Percentiles rank a stretch among this genome's conserved stretches.
phyloP scores from a whole-genome alignment of 2,888 invertebrate genomes.

The Gastrophysa polygoni region DNA sequence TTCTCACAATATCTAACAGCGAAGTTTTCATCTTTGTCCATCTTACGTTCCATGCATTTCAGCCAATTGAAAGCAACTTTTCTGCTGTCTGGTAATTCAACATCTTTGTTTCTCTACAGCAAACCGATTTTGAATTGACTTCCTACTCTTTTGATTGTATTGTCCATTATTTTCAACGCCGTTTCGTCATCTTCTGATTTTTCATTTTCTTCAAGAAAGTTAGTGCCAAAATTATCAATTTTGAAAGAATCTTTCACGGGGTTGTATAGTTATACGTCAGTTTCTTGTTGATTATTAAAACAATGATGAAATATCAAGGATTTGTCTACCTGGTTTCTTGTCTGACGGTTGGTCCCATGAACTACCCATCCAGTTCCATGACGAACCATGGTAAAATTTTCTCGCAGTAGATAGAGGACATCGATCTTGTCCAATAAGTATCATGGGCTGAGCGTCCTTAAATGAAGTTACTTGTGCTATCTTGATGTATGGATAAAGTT shows the following conservation, averaged over 20 bases:
- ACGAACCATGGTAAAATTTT: background rate
- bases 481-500: background rate
- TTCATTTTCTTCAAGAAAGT: background rate
- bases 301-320: background rate
- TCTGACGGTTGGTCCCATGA: background rate
- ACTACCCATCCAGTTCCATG: slow-evolving; percentile 2
- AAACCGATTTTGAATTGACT: background rate
- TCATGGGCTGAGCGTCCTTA: background rate
- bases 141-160: background rate
- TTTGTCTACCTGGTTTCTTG: background rate
- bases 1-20: background rate
- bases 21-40: background rate
- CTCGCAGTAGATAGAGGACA: background rate
- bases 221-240: background rate
- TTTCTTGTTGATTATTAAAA: background rate
- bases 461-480: background rate
- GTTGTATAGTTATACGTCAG: background rate
- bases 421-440: background rate
- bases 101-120: background rate
- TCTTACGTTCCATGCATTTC: background rate
- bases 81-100: background rate
- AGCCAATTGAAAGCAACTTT: background rate
- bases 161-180: background rate
- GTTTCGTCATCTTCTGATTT: background rate
- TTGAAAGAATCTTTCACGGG: background rate